Evolutionary conservation across 2,888 invertebrate species (phyloP).

Genomic region (Spatulosminthurus flaviceps): DNA sequence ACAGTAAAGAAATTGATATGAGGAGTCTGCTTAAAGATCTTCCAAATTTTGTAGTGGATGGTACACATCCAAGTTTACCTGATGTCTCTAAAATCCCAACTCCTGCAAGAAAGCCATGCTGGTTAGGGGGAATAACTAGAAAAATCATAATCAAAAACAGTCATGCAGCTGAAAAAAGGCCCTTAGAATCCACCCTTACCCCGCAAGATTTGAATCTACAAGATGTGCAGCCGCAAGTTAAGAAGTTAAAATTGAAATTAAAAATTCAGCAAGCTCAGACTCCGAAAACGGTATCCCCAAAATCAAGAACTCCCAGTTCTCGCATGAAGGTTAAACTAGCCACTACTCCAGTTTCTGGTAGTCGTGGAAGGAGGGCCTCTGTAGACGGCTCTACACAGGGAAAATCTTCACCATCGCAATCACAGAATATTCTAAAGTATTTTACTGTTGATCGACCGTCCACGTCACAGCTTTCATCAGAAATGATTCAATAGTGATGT

Average conservation of each 20-base stretch:
- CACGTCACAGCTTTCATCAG: neutral
- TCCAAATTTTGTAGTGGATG: constrained; percentile 80
- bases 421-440: constrained; percentile 11
- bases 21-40: constrained; percentile 76
- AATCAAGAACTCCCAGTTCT: neutral
- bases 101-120: constrained; percentile 30
- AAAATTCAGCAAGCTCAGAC: constrained; percentile 14
- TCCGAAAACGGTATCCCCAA: constrained; percentile 25
- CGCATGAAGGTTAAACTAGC: neutral
- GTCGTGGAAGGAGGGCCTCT: neutral
- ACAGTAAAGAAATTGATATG: constrained; percentile 44
- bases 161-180: neutral
- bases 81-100: neutral
- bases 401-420: neutral
- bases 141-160: constrained; percentile 9
- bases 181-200: neutral
- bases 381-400: neutral
- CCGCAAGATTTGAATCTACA: neutral
- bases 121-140: constrained; percentile 41
- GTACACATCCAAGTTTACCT: constrained; percentile 78
- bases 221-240: neutral
- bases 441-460: neutral
- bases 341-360: neutral
- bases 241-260: constrained; percentile 33
- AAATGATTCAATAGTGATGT: neutral